Evolutionary conservation across 2,888 invertebrate species (phyloP), one percentile per base, ranked within the genome.

Genomic region (Drosophila basisetae): DNA sequence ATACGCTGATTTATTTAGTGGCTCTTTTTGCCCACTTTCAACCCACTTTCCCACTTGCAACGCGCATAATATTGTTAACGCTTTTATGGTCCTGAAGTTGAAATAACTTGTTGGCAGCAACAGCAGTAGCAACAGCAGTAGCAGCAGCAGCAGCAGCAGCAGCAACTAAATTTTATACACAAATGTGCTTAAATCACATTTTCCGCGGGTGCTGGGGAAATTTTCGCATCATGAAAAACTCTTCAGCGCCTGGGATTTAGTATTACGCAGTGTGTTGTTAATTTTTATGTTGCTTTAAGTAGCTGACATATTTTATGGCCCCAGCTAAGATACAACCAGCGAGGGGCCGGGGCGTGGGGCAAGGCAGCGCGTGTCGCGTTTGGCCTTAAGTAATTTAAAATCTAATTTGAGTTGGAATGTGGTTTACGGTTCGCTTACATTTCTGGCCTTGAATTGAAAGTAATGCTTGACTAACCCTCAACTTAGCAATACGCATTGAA

Each of bases 261-360:
- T 50, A 62, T 80, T 72, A 68, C 80, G 80, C 79, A 70, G 71
- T 50, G 72, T 76, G 82, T 64, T 82, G 76, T 76, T 82, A 76
- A 82, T 82, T 81, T 78, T 82, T 76, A 80, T 78, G 82, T 68
- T 62, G 67, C 82, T 68, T 78, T 80, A 80, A 80, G 80, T 82
- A 80, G 82, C 80, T 76, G 69, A 78, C 76, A 80, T 80, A 82
- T 73, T 80, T 80, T 82, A 80, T 76, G 68, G 69, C 66, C 10
- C 47, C 18, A 33, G 35, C 53, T 25, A 30, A 67, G 80, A 67
- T 50, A 47, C 6, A 22, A 11, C 22, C 43, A 22, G 16, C 13
- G 35, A 50, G 28, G 0, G 10, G 18, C 2, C 4, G 41, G 11
- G 31, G 10, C 11, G 2, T 1, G 47, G 7, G 18, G 13, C 18